Base-by-base conservation (phyloP, 2,113 vertebrate genomes). In the Nibea albiflora region DNA sequence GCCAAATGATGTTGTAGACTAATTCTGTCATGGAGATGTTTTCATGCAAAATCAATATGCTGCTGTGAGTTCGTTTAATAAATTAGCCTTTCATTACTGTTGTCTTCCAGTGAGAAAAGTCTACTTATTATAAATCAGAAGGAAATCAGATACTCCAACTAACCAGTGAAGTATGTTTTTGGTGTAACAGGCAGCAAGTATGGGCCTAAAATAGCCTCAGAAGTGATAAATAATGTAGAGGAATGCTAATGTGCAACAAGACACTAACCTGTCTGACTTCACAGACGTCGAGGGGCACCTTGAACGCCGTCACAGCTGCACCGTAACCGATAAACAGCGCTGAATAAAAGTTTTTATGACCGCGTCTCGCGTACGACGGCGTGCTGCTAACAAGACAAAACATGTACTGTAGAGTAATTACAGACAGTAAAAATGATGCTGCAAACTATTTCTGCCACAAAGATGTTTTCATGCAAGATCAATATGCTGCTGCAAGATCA, bases 21-120 rank as follows among this genome's bases (percentile, higher is more conserved):
- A 57, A 81, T 79, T 66, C 11, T 14, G 28, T n/a, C 3, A 1
- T 6, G 4, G n/a, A 58, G 14, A 65, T 75, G 24, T 70, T 77
- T 76, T 79, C 24, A 63, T 56, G 76, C 17, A 22, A 50, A 53
- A 83, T 87, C 52, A 62, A 79, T 85, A 52, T 31, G 52, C 76
- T 35, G 60, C 44, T 71, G 35, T 20, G 31, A 49, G 35, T 69
- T 60, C 12, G 68, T 49, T 78, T 44, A 87, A 58, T 78, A 61
- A 81, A 84, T 50, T 75, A 64, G 90, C 76, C 91, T 73, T 94
- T 94, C 94, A 85, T 96, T 95, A 57, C 54, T 26, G 94, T 64
- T 57, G 57, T 66, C 61, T 63, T 35, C 16, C 17, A 19, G 17
- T 62, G n/a, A 12, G 5, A n/a, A 20, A 39, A 39, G 11, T 11